phyloP scores from a whole-genome alignment of 1,140 invertebrate genomes.

The Drosophila funebris region DNA sequence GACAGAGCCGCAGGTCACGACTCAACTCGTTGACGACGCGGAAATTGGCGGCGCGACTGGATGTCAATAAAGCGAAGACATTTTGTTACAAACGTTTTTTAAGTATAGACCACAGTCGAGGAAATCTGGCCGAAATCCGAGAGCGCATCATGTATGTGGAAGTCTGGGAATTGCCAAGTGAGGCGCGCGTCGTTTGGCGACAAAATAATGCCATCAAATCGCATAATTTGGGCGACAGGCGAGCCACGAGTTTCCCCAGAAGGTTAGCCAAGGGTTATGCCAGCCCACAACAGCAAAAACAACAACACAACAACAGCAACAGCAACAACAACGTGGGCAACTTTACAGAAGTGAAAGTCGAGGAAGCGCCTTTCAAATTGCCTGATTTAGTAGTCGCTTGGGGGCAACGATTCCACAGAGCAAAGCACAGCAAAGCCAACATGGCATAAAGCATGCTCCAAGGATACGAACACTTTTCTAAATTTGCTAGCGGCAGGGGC shows the following conservation, averaged over 20 bases:
- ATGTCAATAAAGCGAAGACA: constrained; percentile 79
- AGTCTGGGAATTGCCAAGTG: constrained; percentile 54
- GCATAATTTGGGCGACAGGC: constrained; percentile 60
- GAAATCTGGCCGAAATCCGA: constrained; percentile 18
- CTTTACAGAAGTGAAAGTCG: constrained; percentile 44
- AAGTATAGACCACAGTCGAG: constrained; percentile 15
- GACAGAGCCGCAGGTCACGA: constrained; percentile 45
- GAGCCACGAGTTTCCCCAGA: constrained; percentile 43
- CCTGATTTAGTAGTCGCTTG: constrained; percentile 75
- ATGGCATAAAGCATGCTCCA: constrained; percentile 38
- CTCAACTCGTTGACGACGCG: constrained; percentile 65
- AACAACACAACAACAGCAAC: constrained; percentile 32
- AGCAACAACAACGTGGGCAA: constrained; percentile 22
- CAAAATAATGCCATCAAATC: constrained; percentile 79
- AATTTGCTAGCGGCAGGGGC: constrained; percentile 28
- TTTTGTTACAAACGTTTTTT: constrained; percentile 48
- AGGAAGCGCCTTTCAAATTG: constrained; percentile 61
- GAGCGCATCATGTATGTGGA: constrained; percentile 2
- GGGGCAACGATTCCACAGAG: constrained; percentile 31
- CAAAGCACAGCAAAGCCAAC: not conserved
- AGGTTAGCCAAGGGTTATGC: constrained; percentile 38
- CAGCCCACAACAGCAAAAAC: constrained; percentile 20
- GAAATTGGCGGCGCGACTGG: constrained; percentile 68
- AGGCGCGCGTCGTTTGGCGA: constrained; percentile 69
- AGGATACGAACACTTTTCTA: constrained; percentile 31